Base-by-base conservation (phyloP, 2,888 invertebrate genomes). In the Nymphalis c-album region DNA sequence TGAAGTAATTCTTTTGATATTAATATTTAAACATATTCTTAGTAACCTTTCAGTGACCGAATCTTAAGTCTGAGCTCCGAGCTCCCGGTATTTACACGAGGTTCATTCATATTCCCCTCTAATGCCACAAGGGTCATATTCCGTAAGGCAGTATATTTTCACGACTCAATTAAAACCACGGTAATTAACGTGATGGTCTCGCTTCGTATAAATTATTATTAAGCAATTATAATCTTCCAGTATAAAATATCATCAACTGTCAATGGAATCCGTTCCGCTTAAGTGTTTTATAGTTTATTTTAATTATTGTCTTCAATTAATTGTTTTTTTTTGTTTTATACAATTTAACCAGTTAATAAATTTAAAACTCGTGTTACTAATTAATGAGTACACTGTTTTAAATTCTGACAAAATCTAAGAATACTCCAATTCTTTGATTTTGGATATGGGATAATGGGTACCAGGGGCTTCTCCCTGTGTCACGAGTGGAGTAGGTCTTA, bases 121-220 rank as follows among this genome's bases (percentile, higher is more conserved):
- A 46, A 63, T 53, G 47, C 51, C 61, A 18, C 53, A 51, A 67
- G 51, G 20, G 8, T 40, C 18, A 65, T 55, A 62, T 63, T 69
- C 46, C 31, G 47, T 55, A 6, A 40, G 63, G 58, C 68, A 63
- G 66, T 68, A 60, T 65, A 70, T 73, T 69, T 67, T 58, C 64
- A 63, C 53, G 69, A 71, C 65, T 71, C 64, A 67, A 69, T 70
- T 70, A 68, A 68, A 68, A 69, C 46, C 66, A 63, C 46, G 51
- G 62, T 64, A 67, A 62, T 70, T 51, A 66, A 64, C 60, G 55
- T 62, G 51, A 40, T 64, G 63, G 58, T 53, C 26, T 57, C 40
- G 20, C 50, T 66, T 63, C 35, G 62, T 63, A 55, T 65, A 58
- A 64, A 70, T 73, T 70, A 69, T 69, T 60, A 60, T 69, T 60